Evolutionary conservation across 2,797 vertebrate genomes (phyloP).

Genomic region (Cryptoblepharus egeriae): DNA sequence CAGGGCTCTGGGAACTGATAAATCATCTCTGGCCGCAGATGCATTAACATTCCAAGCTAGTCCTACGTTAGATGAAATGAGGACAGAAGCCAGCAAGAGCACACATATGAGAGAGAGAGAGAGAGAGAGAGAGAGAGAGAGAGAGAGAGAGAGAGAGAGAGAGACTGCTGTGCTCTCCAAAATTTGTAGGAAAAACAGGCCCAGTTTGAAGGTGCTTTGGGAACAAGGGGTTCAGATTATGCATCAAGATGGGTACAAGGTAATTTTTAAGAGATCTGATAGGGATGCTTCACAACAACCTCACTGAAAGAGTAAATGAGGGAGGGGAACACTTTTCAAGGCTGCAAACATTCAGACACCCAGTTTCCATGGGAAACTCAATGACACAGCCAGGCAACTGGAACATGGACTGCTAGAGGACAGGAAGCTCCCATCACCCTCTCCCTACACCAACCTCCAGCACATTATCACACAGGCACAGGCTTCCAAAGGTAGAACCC

Average conservation of each 20-base stretch:
- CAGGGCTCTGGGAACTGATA: constrained; percentile 69
- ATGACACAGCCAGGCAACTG: background rate
- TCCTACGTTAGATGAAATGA: constrained; percentile 59
- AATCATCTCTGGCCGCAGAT: constrained; percentile 70
- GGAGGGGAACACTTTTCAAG: background rate
- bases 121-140: constrained; percentile 18
- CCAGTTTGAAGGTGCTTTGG: background rate
- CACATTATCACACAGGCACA: background rate
- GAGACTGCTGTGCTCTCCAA: background rate
- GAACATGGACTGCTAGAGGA: background rate
- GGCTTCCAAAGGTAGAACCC: too few relatives aligned
- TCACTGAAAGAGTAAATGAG: too few relatives aligned
- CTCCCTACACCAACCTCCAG: background rate
- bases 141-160: constrained; percentile 13
- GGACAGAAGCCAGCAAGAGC: constrained; percentile 51
- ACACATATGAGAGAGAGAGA: constrained; percentile 19
- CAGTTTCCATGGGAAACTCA: background rate
- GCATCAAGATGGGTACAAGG: background rate
- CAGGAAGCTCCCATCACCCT: background rate
- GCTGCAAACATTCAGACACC: background rate
- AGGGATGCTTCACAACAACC: background rate
- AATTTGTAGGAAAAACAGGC: background rate
- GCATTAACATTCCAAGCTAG: constrained; percentile 75
- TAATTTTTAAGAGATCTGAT: background rate
- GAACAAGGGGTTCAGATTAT: background rate